Conservation (phyloP, 2,888 invertebrate species). For the Clusia tigrina region DNA sequence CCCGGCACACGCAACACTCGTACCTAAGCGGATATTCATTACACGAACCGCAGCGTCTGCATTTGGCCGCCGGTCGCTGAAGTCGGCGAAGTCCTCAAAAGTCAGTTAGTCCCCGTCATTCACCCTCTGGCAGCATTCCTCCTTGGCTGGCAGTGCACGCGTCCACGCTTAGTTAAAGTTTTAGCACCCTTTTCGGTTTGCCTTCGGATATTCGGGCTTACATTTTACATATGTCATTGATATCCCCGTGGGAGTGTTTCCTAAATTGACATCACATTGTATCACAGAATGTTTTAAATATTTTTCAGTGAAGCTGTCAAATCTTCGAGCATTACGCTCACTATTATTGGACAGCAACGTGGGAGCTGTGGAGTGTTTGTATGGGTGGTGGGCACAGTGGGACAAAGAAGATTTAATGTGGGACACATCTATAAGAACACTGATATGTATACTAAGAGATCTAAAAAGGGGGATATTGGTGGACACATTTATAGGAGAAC, state of each 20-base stretch:
- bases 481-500: too few relatives aligned
- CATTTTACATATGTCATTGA: constrained; percentile 65
- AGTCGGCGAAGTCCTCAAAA: constrained; percentile 25
- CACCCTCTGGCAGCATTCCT: constrained; percentile 8
- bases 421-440: too few relatives aligned
- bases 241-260: constrained; percentile 65
- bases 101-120: constrained; percentile 14
- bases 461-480: too few relatives aligned
- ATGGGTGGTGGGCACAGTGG: too few relatives aligned
- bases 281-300: constrained; percentile 28
- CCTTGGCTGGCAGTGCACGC: constrained; percentile 47
- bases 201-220: constrained; percentile 50
- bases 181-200: constrained; percentile 56
- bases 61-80: constrained; percentile 30
- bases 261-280: constrained; percentile 45
- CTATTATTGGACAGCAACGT: too few relatives aligned
- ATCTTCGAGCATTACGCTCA: background rate
- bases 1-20: background rate
- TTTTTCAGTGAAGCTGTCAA: constrained; percentile 33
- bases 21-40: constrained; percentile 60
- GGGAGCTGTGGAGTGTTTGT: too few relatives aligned
- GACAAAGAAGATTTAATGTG: too few relatives aligned
- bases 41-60: constrained; percentile 54
- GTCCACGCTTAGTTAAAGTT: constrained; percentile 58
- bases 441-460: too few relatives aligned